Conservation (phyloP, 2,888 invertebrate genomes). For the Protonemura montana region DNA sequence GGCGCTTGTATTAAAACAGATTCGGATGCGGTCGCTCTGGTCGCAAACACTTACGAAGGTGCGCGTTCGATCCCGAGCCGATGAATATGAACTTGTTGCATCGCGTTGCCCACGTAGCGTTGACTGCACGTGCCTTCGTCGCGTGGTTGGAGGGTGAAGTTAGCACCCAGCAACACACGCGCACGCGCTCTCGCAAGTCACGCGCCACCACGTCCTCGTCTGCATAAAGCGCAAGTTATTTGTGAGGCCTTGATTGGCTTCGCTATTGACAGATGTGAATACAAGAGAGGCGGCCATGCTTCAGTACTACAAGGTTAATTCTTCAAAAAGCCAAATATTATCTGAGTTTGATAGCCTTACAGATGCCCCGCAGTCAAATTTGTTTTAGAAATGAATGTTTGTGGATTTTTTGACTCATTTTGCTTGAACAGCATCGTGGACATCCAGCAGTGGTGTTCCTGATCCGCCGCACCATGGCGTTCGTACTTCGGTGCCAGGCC, state of each 20-base stretch:
- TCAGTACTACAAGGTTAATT: too few species aligned
- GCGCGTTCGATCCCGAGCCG: slow-evolving; percentile 77
- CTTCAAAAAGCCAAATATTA: too few species aligned
- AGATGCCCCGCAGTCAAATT: too few species aligned
- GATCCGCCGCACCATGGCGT: too few species aligned
- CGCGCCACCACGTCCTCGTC: slow-evolving; percentile 76
- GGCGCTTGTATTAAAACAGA: too few species aligned
- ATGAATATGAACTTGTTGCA: slow-evolving; percentile 89
- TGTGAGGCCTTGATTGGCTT: too few species aligned
- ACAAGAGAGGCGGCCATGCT: too few species aligned
- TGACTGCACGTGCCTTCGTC: slow-evolving; percentile 89
- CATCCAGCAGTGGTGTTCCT: too few species aligned
- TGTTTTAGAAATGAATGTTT: too few species aligned
- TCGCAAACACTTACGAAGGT: background rate
- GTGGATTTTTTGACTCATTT: background rate
- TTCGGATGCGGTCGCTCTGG: too few species aligned
- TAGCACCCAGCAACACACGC: slow-evolving; percentile 96
- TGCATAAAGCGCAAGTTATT: slow-evolving; percentile 44
- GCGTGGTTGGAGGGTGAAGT: slow-evolving; percentile 91
- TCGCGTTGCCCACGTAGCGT: slow-evolving; percentile 93
- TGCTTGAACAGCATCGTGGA: background rate
- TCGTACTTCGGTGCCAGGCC: slow-evolving; percentile 67
- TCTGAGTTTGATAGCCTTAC: too few species aligned
- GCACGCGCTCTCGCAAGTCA: slow-evolving; percentile 76
- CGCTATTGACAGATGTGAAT: too few species aligned